phyloP scores from a whole-genome alignment of 2,888 invertebrate genomes.

The Bembecia ichneumoniformis region DNA sequence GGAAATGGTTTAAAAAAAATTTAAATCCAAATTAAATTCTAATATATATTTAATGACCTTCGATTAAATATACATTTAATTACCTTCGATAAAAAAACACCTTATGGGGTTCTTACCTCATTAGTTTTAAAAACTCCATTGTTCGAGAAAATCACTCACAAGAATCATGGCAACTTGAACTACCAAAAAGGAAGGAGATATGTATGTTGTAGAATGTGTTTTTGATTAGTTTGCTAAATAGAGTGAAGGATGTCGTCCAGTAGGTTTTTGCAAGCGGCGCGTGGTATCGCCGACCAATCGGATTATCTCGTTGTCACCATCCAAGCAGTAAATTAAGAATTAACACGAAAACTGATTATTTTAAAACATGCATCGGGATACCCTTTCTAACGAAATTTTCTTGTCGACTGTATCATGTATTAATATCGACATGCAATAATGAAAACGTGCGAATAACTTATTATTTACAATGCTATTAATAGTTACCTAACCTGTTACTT shows the following conservation, averaged over 20 bases:
- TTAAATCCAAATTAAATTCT: too few species aligned
- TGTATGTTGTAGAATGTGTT: not conserved
- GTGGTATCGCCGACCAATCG: constrained; percentile 44
- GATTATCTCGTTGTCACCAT: constrained; percentile 53
- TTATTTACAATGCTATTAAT: constrained; percentile 1
- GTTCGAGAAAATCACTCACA: too few species aligned
- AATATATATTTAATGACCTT: too few species aligned
- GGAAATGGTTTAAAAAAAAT: too few species aligned
- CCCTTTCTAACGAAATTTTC: constrained; percentile 61
- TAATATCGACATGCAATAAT: too few species aligned
- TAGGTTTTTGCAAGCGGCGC: constrained; percentile 41
- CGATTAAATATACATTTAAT: too few species aligned
- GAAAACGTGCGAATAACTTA: not conserved
- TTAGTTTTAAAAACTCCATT: too few species aligned
- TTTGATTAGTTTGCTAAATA: not conserved
- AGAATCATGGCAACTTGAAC: too few species aligned
- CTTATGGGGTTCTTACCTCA: too few species aligned
- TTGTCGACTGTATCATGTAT: constrained; percentile 6
- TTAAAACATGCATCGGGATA: constrained; percentile 65
- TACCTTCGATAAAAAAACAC: too few species aligned
- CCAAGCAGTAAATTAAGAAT: constrained; percentile 70
- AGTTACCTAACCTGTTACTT: too few species aligned
- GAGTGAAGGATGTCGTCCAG: constrained; percentile 35
- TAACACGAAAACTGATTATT: constrained; percentile 64
- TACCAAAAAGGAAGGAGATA: too few species aligned